Evolutionary conservation across 2,888 invertebrate species (phyloP).

Genomic region (Ophioninae sp.): DNA sequence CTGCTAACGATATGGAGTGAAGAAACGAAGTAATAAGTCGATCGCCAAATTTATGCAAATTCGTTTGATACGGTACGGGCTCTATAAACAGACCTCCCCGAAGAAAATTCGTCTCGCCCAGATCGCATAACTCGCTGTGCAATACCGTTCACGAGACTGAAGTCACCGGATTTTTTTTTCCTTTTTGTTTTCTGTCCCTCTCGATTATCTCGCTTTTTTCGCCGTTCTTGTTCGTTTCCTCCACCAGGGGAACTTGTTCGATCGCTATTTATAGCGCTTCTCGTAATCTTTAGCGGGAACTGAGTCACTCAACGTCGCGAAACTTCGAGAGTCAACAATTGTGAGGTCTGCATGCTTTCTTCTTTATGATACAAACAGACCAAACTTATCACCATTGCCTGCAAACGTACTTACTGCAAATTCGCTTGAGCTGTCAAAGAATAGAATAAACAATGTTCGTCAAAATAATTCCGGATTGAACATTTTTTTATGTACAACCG

Average conservation of each 20-base stretch:
- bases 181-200: neutral
- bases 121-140: constrained; percentile 56
- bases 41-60: constrained; percentile 77
- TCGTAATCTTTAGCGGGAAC: constrained; percentile 29
- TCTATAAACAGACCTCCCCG: constrained; percentile 62
- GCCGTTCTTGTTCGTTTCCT: constrained; percentile 15
- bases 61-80: constrained; percentile 44
- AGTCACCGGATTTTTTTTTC: constrained; percentile 49
- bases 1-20: neutral
- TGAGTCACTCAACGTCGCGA: constrained; percentile 41
- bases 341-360: neutral
- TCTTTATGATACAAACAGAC: neutral
- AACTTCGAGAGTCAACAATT: neutral
- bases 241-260: constrained; percentile 32
- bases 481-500: too few relatives aligned
- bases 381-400: too few relatives aligned
- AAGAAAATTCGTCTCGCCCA: constrained; percentile 62
- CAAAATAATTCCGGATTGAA: too few relatives aligned
- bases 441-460: too few relatives aligned
- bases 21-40: constrained; percentile 66
- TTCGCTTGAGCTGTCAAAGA: too few relatives aligned
- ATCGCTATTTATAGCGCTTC: neutral
- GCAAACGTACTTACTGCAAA: neutral
- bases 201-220: constrained; percentile 2
- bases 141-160: constrained; percentile 75